These are phyloP conservation scores for Pachliopta kotzebuea DNA, from an alignment of 2,888 invertebrate species.

Conservation along the genomic window DNA sequence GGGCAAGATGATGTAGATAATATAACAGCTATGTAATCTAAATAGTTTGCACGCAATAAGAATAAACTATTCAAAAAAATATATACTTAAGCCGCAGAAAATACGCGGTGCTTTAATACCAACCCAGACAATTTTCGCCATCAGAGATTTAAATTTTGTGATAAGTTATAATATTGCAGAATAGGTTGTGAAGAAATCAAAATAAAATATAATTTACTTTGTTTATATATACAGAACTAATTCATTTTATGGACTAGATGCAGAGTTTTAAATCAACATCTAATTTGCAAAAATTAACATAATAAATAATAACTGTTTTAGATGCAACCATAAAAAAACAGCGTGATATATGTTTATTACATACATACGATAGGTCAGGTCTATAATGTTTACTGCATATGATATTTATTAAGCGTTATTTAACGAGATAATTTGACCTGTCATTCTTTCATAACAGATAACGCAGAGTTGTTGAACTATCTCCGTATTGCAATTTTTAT, in stretches of 20 bases:
- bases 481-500: not conserved
- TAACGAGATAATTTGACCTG: conserved; percentile 21
- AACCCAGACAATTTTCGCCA: not conserved
- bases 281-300: not conserved
- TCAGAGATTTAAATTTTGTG: no score
- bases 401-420: conserved; percentile 8
- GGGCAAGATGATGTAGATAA: no score
- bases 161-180: no score
- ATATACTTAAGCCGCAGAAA: not conserved
- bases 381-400: not conserved
- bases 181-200: no score
- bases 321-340: conserved; percentile 1
- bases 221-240: not conserved
- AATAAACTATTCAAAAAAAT: not conserved
- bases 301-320: no score
- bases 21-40: no score
- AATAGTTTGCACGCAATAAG: not conserved
- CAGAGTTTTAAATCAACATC: not conserved
- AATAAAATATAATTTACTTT: no score
- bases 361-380: conserved; percentile 11
- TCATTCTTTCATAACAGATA: conserved; percentile 16
- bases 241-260: not conserved
- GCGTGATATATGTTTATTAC: conserved; percentile 7
- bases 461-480: conserved; percentile 4
- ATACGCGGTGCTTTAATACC: not conserved